These are phyloP conservation scores for Pipistrellus kuhlii DNA, from an alignment of 2,797 vertebrate genomes.

Conservation along the genomic window DNA sequence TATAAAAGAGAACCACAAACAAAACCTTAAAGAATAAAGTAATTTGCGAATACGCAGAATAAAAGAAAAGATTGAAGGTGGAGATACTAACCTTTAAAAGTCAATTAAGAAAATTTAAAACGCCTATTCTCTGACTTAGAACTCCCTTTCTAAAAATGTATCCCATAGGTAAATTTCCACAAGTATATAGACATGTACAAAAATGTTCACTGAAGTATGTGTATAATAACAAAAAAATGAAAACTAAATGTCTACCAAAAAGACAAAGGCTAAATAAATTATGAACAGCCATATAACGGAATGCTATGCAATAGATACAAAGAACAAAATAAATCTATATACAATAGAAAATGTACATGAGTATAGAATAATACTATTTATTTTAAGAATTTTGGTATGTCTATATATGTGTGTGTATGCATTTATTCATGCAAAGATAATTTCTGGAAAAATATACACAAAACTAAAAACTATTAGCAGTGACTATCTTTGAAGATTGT, in stretches of 20 bases:
- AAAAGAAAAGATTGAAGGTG: not conserved
- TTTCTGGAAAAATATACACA: conserved; percentile 36
- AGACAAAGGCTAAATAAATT: not conserved
- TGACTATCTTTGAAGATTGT: not conserved
- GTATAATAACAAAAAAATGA: not conserved
- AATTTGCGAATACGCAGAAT: not conserved
- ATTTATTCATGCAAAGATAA: not conserved
- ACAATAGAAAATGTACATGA: not conserved
- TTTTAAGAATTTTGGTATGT: conserved; percentile 8
- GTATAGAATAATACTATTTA: not conserved
- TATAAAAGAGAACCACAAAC: not conserved
- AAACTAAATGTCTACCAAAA: conserved; percentile 24
- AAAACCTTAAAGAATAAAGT: not conserved
- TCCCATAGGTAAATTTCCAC: not conserved
- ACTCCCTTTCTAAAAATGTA: not conserved
- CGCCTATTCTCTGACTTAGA: not conserved
- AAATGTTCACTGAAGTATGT: not conserved
- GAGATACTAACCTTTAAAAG: conserved; percentile 37
- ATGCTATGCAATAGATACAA: not conserved
- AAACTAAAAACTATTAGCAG: conserved; percentile 1
- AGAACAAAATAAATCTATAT: not conserved
- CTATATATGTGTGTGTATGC: not conserved
- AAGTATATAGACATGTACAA: not conserved
- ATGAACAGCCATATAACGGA: not conserved
- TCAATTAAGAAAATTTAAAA: conserved; percentile 31